Percentiles rank a stretch among this genome's conserved stretches.
These are phyloP conservation scores for Raja brachyura DNA, from an alignment of 2,113 vertebrate genomes.

Conservation along the genomic window DNA sequence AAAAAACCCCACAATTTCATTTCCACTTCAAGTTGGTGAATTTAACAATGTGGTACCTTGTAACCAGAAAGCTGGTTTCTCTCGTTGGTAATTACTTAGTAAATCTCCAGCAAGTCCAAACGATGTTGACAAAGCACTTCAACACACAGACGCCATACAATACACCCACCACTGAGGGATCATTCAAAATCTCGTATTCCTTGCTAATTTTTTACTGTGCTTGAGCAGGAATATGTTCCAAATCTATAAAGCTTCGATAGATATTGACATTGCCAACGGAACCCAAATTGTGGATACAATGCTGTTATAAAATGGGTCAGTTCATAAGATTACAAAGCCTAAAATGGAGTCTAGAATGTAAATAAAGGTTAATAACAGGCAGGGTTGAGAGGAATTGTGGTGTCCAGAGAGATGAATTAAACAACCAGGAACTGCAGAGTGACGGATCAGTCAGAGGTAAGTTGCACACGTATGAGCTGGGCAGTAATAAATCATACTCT, in stretches of 20 bases:
- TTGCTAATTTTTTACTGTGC: background rate
- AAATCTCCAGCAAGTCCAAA: background rate
- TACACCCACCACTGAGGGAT: background rate
- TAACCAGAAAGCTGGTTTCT: background rate
- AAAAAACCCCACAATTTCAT: background rate
- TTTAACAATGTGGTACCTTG: background rate
- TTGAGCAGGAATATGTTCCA: background rate
- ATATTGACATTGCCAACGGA: background rate
- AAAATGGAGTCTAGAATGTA: background rate
- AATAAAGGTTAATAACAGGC: background rate
- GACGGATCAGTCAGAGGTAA: background rate
- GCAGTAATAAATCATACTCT: background rate
- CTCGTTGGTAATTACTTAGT: background rate
- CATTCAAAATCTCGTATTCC: background rate
- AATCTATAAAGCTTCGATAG: background rate
- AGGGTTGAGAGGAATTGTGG: background rate
- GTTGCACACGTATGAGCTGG: background rate
- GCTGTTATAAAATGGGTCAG: background rate
- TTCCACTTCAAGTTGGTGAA: background rate
- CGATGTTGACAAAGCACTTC: background rate
- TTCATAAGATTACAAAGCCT: background rate
- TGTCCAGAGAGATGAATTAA: no score
- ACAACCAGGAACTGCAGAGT: background rate
- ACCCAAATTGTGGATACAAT: no score
- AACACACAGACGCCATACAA: background rate